A percentile compares a stretch with the other conserved stretches of the same genome.
Conservation (phyloP, 2,113 vertebrate species). For the Ursus arctos region DNA sequence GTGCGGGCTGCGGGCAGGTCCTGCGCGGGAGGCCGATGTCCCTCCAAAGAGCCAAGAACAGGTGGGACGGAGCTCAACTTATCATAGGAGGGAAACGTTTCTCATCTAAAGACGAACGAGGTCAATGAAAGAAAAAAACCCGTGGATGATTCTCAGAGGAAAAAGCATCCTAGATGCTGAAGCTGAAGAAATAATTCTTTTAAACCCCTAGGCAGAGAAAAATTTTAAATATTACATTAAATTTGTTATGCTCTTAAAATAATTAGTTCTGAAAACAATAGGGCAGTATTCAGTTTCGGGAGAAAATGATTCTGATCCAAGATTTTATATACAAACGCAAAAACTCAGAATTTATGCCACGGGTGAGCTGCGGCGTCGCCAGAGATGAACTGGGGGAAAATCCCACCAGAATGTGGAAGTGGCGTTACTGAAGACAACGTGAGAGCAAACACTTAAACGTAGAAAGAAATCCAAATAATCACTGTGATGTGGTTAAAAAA, state of each 20-base stretch:
- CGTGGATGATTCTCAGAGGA: not conserved
- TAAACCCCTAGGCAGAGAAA: not conserved
- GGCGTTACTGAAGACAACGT: not conserved
- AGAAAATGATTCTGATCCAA: not conserved
- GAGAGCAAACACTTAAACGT: not conserved
- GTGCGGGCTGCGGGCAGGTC: not conserved
- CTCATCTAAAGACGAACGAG: not conserved
- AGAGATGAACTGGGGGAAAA: fast-evolving
- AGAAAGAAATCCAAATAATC: not conserved
- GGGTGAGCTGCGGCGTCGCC: not conserved
- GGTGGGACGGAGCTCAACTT: not conserved
- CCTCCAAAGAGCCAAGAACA: not conserved
- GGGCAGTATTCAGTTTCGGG: not conserved
- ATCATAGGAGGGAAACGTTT: not conserved
- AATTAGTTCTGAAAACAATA: not conserved
- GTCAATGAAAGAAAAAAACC: not conserved
- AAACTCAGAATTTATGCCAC: not conserved
- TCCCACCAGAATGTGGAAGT: not conserved
- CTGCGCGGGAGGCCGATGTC: not conserved
- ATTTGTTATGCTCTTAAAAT: not conserved
- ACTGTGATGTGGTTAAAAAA: not conserved
- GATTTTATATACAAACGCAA: not conserved
- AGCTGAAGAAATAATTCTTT: not conserved
- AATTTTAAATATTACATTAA: not conserved
- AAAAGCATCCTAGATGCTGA: not conserved